Evolutionary conservation across 2,888 invertebrate species (phyloP), one percentile per base, ranked within the genome.

Genomic region (Merodon equestris): DNA sequence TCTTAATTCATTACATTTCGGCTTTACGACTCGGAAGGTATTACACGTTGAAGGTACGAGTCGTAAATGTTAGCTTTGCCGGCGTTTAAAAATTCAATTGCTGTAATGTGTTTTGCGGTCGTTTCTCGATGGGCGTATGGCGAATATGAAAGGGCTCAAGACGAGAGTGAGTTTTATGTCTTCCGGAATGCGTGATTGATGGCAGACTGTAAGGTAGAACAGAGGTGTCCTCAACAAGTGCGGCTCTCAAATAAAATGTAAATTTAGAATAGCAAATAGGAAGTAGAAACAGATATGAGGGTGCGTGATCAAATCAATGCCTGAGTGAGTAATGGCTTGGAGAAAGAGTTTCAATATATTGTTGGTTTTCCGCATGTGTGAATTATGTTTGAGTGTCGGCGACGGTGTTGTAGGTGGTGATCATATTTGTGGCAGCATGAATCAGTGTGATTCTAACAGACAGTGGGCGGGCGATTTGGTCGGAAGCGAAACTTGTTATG

Each of bases 81-180:
- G 17, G 7, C 13, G 17, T 40, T 48, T 36, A 64, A 53, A 53
- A 27, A 19, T 47, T 60, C 58, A 38, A 68, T 68, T 58, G 58
- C 58, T 68, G 53, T 68, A 17, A 51, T 58, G 40, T n/a, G 51
- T 68, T 13, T 58, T 68, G 44, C 58, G 68, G 53, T 70, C 54
- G n/a, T n/a, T n/a, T n/a, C n/a, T n/a, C 27, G 56, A 71, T 71
- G 70, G 45, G 36, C 44, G 53, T 40, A 18, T 34, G 38, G 10
- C 48, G 18, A 27, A 57, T 18, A 15, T 48, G 56, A 12, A 57
- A 67, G 66, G 48, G 50, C 54, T 56, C 42, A 10, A 17, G 3
- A 38, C 54, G 13, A 10, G n/a, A n/a, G 38, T 36, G n/a, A 27
- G 4, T 45, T 53, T 64, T 54, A 66, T 54, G 40, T 56, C 66